A percentile compares a stretch with the other conserved stretches of the same genome.
Evolutionary conservation across 2,888 invertebrate species (phyloP).

Genomic region (Auanema freiburgensis): DNA sequence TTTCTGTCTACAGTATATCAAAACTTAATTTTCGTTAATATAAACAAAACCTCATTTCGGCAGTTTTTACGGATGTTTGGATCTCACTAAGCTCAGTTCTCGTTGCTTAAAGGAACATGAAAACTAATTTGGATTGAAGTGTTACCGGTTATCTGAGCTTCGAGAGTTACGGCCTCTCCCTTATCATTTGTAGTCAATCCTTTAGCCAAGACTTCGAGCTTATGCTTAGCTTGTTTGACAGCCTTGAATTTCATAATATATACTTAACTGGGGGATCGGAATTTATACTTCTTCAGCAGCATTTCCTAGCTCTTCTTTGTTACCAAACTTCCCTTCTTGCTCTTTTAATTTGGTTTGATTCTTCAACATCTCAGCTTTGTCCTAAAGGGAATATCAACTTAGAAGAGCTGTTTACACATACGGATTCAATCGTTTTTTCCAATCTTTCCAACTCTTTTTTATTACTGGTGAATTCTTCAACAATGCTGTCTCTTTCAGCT

Average conservation of each 20-base stretch:
- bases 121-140: neutral
- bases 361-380: constrained; percentile 67
- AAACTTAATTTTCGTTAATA: constrained; percentile 24
- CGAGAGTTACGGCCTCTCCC: constrained; percentile 78
- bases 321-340: constrained; percentile 13
- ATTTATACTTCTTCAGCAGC: constrained; percentile 9
- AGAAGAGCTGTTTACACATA: neutral
- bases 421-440: constrained; percentile 8
- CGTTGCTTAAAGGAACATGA: constrained; percentile 70
- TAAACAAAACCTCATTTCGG: constrained; percentile 73
- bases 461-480: constrained; percentile 1
- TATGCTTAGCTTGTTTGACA: constrained; percentile 58
- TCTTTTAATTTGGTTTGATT: constrained; percentile 64
- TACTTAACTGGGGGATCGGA: neutral
- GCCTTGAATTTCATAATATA: constrained; percentile 6
- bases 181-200: constrained; percentile 80
- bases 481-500: constrained; percentile 22
- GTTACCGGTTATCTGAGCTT: constrained; percentile 83
- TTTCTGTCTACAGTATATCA: constrained; percentile 53
- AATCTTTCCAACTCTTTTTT: constrained; percentile 19
- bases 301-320: constrained; percentile 22
- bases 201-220: constrained; percentile 78
- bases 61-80: constrained; percentile 78
- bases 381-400: constrained; percentile 52
- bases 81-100: constrained; percentile 78